Evolutionary conservation across 2,113 vertebrate species (phyloP).

Genomic region (Phasianus colchicus): DNA sequence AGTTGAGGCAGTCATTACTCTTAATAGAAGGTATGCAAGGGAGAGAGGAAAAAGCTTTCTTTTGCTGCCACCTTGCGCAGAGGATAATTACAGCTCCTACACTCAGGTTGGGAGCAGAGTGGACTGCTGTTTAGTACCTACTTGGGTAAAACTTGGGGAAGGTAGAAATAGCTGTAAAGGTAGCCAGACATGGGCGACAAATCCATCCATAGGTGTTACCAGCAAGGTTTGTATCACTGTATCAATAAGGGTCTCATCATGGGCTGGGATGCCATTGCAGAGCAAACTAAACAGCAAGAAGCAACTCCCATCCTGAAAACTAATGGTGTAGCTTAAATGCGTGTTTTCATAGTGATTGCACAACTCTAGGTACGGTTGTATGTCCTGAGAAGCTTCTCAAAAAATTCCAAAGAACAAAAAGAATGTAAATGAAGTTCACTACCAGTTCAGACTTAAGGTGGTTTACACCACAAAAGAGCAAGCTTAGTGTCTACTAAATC

Average conservation of each 20-base stretch:
- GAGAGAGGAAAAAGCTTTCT: constrained; percentile 8
- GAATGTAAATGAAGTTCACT: neutral
- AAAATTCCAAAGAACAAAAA: neutral
- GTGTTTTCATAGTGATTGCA: neutral
- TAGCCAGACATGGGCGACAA: neutral
- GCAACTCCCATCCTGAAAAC: neutral
- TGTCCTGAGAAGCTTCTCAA: neutral
- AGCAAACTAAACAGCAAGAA: neutral
- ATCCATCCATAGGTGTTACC: neutral
- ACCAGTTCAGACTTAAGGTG: neutral
- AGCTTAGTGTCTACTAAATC: neutral
- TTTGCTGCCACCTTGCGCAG: constrained; percentile 53
- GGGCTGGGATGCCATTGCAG: accelerated
- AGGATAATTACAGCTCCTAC: constrained; percentile 20
- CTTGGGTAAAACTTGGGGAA: neutral
- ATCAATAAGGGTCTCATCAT: neutral
- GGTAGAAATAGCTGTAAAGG: neutral
- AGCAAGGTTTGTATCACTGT: neutral
- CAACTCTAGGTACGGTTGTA: neutral
- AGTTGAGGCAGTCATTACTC: neutral
- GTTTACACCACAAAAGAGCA: neutral
- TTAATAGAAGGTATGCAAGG: neutral
- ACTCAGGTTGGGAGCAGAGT: neutral
- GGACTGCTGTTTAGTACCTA: neutral
- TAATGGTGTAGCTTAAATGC: neutral